Evolutionary conservation across 2,888 invertebrate species (phyloP), one percentile per base, ranked within the genome.

Genomic region (Bombylius discolor): DNA sequence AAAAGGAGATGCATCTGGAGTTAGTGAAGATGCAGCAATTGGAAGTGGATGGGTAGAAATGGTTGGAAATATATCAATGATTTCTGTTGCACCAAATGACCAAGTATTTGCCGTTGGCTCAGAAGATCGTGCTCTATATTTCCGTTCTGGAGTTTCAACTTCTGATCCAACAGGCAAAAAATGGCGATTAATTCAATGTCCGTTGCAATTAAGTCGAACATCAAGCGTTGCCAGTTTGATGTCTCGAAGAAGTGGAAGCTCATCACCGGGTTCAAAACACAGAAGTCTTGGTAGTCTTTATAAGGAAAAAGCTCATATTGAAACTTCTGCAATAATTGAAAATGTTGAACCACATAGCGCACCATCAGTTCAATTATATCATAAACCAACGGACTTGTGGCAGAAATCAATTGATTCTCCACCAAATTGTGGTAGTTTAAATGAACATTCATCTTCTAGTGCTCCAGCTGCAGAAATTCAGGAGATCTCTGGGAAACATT

Each of bases 11-110:
- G 78, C 76, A 46, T 80, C 85, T 32, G 86, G 88, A 5, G 77
- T 80, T 58, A 85, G 84, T 64, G 88, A 88, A 71, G 82, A 84
- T 68, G 77, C 85, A 57, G 87, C 89, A 9, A 83, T 83, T 65
- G 92, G 92, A 5, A 84, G 79, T 66, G 86, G 87, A 34, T 94
- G 94, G 94, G 81, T 93, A 36, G 89, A 91, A 77, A 91, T 94
- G 81, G 85, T 89, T 59, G 91, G 89, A 49, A 82, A 84, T 69
- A 87, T 94, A 82, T 79, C 83, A 32, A 79, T 86, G 67, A 79
- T 94, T 50, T 87, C 90, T n/a, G 87, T 93, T 56, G 86, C 91
- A 42, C 79, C 84, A 13, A 89, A 89, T 74, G 92, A 94, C 75
- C 93, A 94, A 79, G 84, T 88, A 11, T 91, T 90, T 80, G 92